Base-by-base conservation (phyloP, 1,140 invertebrate species). In the Pogonus chalceus region DNA sequence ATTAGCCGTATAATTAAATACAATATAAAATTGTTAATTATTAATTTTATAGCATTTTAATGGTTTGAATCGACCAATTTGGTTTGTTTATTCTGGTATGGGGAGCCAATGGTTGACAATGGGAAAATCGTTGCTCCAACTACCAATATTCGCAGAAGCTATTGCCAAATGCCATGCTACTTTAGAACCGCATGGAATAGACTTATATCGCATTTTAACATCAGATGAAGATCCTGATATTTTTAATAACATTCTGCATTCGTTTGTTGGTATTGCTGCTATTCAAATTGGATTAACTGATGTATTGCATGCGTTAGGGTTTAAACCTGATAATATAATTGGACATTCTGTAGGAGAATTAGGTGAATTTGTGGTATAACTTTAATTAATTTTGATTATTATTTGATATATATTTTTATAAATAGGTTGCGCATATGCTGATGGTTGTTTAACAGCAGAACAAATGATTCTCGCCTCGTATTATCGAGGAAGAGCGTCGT, bases 381-480 rank as follows among this genome's bases (percentile, higher is more conserved):
- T n/a, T n/a, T n/a, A n/a, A n/a, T n/a, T n/a, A n/a, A n/a, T n/a
- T n/a, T n/a, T n/a, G n/a, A n/a, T n/a, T n/a, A n/a, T n/a, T n/a
- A n/a, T n/a, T n/a, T n/a, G n/a, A n/a, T n/a, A n/a, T n/a, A n/a
- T n/a, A n/a, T n/a, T n/a, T n/a, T n/a, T n/a, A n/a, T n/a, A n/a
- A n/a, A n/a, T n/a, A n/a, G 90, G 87, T 1, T 94, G 90, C 71
- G 87, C 84, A 16, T 95, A 95, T 74, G 88, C 88, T 35, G 91
- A 94, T 71, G 88, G 87, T 1, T 85, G 84, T 53, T 76, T 93
- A 53, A 90, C 88, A 7, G 78, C 82, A 1, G 86, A 92, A 65
- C 82, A 95, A 72, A 88, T 88, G 70, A 81, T 94, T 50, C 63
- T 91, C 10, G 77, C 85, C 20, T 83, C 90, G 10, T 95, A 93